Evolutionary conservation across 2,797 vertebrate species (phyloP).

Genomic region (Coccyzus lansbergi): DNA sequence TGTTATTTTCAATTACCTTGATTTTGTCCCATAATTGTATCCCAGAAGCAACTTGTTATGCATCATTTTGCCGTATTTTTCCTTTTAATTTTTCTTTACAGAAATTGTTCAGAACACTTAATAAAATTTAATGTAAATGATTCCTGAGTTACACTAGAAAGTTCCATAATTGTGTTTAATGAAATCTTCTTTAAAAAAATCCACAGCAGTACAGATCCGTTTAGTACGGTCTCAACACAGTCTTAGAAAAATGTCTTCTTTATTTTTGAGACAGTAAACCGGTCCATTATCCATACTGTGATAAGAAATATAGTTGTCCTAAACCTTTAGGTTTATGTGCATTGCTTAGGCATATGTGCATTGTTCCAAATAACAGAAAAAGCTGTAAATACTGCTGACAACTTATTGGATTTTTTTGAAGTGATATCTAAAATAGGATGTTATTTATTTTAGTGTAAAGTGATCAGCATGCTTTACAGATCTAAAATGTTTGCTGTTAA

Average conservation of each 20-base stretch:
- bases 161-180: background rate
- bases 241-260: background rate
- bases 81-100: constrained; percentile 54
- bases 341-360: background rate
- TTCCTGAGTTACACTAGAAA: constrained; percentile 28
- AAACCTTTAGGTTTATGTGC: background rate
- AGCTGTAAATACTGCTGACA: background rate
- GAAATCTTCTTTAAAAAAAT: background rate
- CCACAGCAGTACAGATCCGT: background rate
- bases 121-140: constrained; percentile 34
- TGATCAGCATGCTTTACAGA: constrained; percentile 32
- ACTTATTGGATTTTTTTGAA: background rate
- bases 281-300: background rate
- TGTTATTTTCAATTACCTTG: constrained; percentile 47
- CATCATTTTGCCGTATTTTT: constrained; percentile 4
- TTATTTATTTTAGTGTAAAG: constrained; percentile 31
- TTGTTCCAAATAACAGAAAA: background rate
- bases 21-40: constrained; percentile 43
- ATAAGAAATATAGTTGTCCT: background rate
- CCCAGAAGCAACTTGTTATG: constrained; percentile 25
- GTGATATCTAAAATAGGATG: background rate
- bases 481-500: constrained; percentile 62
- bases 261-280: background rate
- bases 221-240: background rate
- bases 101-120: constrained; percentile 52